These are phyloP conservation scores for Esox niger DNA, from an alignment of 2,113 vertebrate species.

Conservation along the genomic window DNA sequence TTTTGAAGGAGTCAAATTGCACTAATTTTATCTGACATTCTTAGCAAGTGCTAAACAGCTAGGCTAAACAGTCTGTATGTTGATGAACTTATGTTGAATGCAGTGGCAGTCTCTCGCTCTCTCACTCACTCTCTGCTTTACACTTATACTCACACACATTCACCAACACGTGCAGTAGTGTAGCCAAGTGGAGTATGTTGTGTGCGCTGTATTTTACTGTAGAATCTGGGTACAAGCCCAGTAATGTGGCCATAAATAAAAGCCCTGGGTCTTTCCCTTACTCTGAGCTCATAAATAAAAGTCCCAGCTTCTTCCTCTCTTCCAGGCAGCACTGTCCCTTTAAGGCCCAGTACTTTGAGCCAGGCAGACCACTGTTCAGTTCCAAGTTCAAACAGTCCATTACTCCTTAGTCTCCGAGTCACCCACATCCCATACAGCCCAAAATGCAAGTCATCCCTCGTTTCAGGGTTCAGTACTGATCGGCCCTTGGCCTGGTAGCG, in stretches of 20 bases:
- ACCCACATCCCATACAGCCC: conserved; percentile 43
- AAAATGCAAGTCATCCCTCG: conserved; percentile 44
- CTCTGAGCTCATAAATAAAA: conserved; percentile 41
- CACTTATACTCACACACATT: too few relatives aligned
- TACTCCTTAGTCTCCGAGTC: conserved; percentile 46
- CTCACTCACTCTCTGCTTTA: too few relatives aligned
- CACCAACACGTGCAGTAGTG: too few relatives aligned
- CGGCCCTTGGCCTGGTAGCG: conserved; percentile 29
- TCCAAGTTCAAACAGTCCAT: conserved; percentile 33
- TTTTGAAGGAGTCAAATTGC: conserved; percentile 31
- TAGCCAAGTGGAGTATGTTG: background rate
- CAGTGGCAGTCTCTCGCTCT: too few relatives aligned
- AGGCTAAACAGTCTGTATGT: background rate
- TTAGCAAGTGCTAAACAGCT: background rate
- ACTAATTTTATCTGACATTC: conserved; percentile 9
- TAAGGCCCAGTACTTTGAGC: conserved; percentile 52
- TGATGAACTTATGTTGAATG: too few relatives aligned
- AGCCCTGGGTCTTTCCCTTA: conserved; percentile 33
- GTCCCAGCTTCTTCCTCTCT: conserved; percentile 34
- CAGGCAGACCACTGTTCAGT: conserved; percentile 41
- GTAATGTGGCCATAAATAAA: conserved; percentile 37
- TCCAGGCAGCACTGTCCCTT: conserved; percentile 42
- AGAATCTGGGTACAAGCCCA: conserved; percentile 29
- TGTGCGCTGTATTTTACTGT: conserved; percentile 11
- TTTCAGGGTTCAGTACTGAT: conserved; percentile 46